Base-by-base conservation (phyloP, 2,888 invertebrate genomes). In the Plutella xylostella region DNA sequence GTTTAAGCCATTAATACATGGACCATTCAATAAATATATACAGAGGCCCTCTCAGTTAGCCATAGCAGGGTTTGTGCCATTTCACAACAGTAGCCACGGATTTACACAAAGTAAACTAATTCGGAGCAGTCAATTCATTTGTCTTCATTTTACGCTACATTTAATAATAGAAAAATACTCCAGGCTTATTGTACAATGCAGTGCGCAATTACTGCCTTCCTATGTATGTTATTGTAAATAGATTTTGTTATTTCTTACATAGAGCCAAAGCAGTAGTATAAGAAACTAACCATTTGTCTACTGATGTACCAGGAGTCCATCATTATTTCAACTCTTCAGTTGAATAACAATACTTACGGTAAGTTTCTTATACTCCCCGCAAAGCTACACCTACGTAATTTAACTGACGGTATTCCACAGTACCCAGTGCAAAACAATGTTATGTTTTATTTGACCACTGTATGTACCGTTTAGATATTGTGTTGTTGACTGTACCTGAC, bases 401-500 rank as follows among this genome's bases (percentile, higher is more conserved):
- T n/a, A n/a, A n/a, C n/a, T n/a, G n/a, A n/a, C n/a, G n/a, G n/a
- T n/a, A n/a, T n/a, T n/a, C n/a, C n/a, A n/a, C 28, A 28, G n/a
- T 12, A 28, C 60, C 65, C 63, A 61, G 62, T 63, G 63, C 58
- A 58, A 55, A 51, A 22, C n/a, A 11, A 17, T 49, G 48, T 54
- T 52, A 47, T 48, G 53, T 50, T 50, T 53, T 48, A 44, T 45
- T 50, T 34, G 54, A 51, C 55, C 52, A 63, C 57, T 58, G 62
- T 61, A n/a, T n/a, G n/a, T n/a, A n/a, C n/a, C n/a, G n/a, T n/a
- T n/a, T n/a, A n/a, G n/a, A n/a, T n/a, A 62, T 63, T 61, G 56
- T 67, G 62, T 66, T 64, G 64, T 65, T 63, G 43, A 64, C 57
- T 67, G 74, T 77, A 75, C 75, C 77, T 75, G 75, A 68, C 68